These are phyloP conservation scores for Globicephala melas DNA, from an alignment of 2,113 vertebrate genomes.

Conservation along the genomic window DNA sequence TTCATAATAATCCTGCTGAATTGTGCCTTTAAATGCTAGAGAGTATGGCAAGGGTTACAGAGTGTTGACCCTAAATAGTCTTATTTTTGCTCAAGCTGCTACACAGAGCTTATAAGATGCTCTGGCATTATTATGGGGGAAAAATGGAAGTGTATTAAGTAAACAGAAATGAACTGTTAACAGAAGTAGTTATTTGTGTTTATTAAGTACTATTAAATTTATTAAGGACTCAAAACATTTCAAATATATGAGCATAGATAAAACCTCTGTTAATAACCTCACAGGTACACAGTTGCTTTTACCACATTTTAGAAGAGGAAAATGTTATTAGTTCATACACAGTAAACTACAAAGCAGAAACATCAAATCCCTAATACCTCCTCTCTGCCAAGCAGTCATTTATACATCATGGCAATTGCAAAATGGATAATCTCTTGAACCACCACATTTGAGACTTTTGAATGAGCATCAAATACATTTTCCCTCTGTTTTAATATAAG, in stretches of 20 bases:
- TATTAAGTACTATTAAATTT: not conserved
- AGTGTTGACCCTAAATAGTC: not conserved
- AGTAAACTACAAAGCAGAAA: not conserved
- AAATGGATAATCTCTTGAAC: not conserved
- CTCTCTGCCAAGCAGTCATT: not conserved
- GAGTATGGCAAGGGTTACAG: not conserved
- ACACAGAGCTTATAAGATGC: not conserved
- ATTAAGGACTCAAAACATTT: slow-evolving; percentile 17
- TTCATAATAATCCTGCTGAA: not conserved
- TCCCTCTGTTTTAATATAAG: not conserved
- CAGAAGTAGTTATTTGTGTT: not conserved
- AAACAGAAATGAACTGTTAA: slow-evolving; percentile 4
- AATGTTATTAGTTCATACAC: not conserved
- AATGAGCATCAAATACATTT: not conserved
- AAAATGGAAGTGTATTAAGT: not conserved
- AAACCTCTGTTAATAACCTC: slow-evolving; percentile 12
- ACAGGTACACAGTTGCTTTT: not conserved
- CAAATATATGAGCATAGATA: not conserved
- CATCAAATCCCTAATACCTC: not conserved
- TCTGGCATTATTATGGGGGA: not conserved
- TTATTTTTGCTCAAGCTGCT: slow-evolving; percentile 1
- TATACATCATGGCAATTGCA: not conserved
- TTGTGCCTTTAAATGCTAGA: not conserved
- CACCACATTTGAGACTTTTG: not conserved
- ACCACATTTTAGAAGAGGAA: not conserved